Percentiles rank a stretch among this genome's conserved stretches.
Conservation (phyloP, 2,888 invertebrate species). For the Digitonthophagus gazella region DNA sequence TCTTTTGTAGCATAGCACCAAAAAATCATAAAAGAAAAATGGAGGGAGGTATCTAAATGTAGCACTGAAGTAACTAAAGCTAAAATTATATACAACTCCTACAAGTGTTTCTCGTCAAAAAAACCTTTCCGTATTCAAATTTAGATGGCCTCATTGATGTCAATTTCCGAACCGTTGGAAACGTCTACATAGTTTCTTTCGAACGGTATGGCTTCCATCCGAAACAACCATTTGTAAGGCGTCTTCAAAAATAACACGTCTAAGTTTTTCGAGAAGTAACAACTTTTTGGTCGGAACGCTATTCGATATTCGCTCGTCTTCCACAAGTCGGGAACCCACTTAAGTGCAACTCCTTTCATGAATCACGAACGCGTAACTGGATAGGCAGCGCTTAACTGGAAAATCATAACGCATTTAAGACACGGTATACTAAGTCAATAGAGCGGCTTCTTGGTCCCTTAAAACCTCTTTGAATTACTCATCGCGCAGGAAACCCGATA, state of each 20-base stretch:
- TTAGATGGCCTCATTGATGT: background rate
- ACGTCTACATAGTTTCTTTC: too few relatives aligned
- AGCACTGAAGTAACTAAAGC: too few relatives aligned
- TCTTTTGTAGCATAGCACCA: too few relatives aligned
- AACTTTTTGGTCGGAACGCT: background rate
- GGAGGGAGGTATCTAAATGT: too few relatives aligned
- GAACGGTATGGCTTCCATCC: background rate
- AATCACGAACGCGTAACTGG: conserved; percentile 9
- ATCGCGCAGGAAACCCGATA: conserved; percentile 3
- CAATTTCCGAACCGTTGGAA: background rate
- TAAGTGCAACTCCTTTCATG: conserved; percentile 1
- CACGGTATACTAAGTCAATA: conserved; percentile 12
- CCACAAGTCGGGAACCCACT: background rate
- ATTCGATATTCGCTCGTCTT: background rate
- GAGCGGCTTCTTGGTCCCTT: background rate
- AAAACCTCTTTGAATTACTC: conserved; percentile 11
- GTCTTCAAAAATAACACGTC: background rate
- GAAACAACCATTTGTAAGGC: background rate
- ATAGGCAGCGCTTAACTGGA: conserved; percentile 2
- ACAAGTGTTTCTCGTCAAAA: background rate
- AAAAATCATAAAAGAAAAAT: too few relatives aligned
- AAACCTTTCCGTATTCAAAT: too few relatives aligned
- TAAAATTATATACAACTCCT: too few relatives aligned
- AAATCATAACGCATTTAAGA: conserved; percentile 13
- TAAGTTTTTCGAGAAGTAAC: background rate